Conservation (phyloP, 2,888 invertebrate genomes). For the Chymomyza fuscimana region DNA sequence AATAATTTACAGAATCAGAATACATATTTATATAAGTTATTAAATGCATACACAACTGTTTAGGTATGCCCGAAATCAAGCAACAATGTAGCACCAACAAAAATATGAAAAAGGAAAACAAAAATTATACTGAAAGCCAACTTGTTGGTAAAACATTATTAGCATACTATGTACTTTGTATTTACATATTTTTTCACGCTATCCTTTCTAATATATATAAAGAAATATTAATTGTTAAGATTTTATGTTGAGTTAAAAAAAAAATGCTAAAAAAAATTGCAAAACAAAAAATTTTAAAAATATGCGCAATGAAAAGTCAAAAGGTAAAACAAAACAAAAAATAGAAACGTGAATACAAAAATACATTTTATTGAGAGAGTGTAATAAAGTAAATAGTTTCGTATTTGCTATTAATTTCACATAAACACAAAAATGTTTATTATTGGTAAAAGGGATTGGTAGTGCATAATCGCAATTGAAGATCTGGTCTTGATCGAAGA, state of each 20-base stretch:
- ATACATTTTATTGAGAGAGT: constrained; percentile 65
- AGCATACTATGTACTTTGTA: constrained; percentile 42
- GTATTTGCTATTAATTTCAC: constrained; percentile 75
- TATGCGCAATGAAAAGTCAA: constrained; percentile 52
- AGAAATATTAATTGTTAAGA: constrained; percentile 48
- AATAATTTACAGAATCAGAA: constrained; percentile 58
- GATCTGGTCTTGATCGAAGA: too few species aligned
- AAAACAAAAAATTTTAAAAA: constrained; percentile 39
- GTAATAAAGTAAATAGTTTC: constrained; percentile 73
- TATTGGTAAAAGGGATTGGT: neutral
- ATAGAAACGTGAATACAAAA: constrained; percentile 61
- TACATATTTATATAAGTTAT: constrained; percentile 56
- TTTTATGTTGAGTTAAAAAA: constrained; percentile 66
- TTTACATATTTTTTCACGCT: constrained; percentile 64
- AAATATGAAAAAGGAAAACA: constrained; percentile 35
- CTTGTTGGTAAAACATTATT: constrained; percentile 32
- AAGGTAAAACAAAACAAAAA: constrained; percentile 47
- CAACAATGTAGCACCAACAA: constrained; percentile 34
- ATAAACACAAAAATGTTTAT: constrained; percentile 33
- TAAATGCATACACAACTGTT: constrained; percentile 46
- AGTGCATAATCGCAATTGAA: too few species aligned
- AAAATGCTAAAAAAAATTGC: constrained; percentile 60
- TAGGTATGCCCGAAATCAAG: constrained; percentile 51
- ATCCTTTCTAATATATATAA: constrained; percentile 52
- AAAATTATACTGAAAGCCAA: constrained; percentile 34